Evolutionary conservation across 2,797 vertebrate species (phyloP), one percentile per base, ranked within the genome.

Genomic region (Halcyon badia): DNA sequence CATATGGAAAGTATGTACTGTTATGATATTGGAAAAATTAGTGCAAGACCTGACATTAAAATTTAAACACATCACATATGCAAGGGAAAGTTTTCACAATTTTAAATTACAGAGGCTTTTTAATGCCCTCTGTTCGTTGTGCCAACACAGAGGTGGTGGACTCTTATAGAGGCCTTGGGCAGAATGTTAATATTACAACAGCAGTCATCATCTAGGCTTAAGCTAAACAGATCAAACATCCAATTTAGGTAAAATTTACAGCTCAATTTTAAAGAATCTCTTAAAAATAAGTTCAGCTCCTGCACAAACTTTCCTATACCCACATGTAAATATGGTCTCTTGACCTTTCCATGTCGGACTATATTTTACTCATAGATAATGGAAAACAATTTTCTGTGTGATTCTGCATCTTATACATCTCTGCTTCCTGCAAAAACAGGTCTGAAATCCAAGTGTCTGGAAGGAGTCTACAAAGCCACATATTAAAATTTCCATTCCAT

Each of bases 101-200:
- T 89, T 80, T 39, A 44, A 85, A 35, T 80, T 62, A 33, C 46
- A 64, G 52, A 85, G 26, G n/a, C 28, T 77, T 94, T 83, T 57
- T 3, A 39, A 64, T 39, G 16, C 44, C 76, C 83, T 85, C n/a
- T 49, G 5, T 41, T 41, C 31, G n/a, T 11, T 68, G n/a, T 37
- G 56, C 46, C 56, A 44, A 46, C 54, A 71, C 7, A 42, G 42
- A 85, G 11, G 13, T 42, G 20, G 16, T 65, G 57, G 41, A 83
- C 30, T 25, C 17, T 39, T 39, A 13, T 5, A 14, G 54, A 75
- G 49, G 35, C 37, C 51, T 58, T 39, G 28, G 26, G 13, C 6
- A n/a, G 41, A 21, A 58, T 2, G 0, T 65, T 64, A 56, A 19
- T 28, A 49, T 18, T 82, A 0, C 22, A 65, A 12, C 8, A 22